Percentiles rank a stretch among this genome's conserved stretches.
phyloP scores from a whole-genome alignment of 53 echinoderm and acorn worm genomes.

The Paelopatides confundens region DNA sequence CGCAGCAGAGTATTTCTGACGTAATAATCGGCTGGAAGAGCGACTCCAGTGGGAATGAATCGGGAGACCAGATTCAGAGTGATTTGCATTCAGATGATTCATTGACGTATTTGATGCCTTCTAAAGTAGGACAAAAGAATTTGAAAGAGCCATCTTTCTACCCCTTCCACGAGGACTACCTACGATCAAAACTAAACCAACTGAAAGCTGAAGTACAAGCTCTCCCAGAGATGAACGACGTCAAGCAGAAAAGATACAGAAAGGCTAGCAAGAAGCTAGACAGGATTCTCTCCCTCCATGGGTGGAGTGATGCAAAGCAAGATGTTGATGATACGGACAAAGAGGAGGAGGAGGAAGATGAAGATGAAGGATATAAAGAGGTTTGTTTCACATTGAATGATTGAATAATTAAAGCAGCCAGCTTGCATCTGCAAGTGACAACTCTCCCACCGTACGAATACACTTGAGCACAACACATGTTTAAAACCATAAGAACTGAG shows the following conservation, averaged over 20 bases:
- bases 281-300: conserved; percentile 7
- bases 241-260: background rate
- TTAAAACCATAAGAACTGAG: too few relatives aligned
- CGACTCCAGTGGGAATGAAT: background rate
- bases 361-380: conserved; percentile 45
- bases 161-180: conserved; percentile 66
- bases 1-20: too few relatives aligned
- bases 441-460: too few relatives aligned
- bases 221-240: conserved; percentile 1
- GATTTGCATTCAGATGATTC: background rate
- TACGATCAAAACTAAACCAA: conserved; percentile 62
- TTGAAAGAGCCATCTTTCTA: conserved; percentile 17
- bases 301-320: conserved; percentile 6
- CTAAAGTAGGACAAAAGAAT: background rate
- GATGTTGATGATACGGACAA: background rate
- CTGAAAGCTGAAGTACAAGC: conserved; percentile 12
- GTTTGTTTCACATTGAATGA: background rate
- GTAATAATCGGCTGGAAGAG: background rate
- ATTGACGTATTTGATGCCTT: background rate
- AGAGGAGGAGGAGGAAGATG: background rate
- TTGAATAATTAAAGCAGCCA: too few relatives aligned
- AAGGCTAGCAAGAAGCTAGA: conserved; percentile 27
- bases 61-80: background rate
- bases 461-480: too few relatives aligned
- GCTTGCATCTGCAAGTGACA: too few relatives aligned